phyloP scores from a whole-genome alignment of 2,797 vertebrate genomes.

The Hemitrygon akajei region DNA sequence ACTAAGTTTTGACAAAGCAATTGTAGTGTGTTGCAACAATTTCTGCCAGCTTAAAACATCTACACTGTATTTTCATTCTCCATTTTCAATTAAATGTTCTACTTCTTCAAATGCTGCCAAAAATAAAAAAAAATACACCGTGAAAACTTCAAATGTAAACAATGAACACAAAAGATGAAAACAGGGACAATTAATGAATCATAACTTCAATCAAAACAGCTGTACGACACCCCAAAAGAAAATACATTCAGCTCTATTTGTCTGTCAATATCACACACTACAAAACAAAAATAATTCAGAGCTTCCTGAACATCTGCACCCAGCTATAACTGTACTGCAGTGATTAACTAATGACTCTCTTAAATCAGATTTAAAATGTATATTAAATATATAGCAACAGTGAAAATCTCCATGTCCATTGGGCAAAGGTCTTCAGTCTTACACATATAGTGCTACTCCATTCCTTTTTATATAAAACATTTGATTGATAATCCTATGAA shows the following conservation, averaged over 20 bases:
- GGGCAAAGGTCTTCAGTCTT: background rate
- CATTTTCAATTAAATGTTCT: background rate
- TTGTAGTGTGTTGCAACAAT: background rate
- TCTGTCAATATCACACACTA: background rate
- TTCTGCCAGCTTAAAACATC: background rate
- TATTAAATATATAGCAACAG: background rate
- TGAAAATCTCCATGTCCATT: background rate
- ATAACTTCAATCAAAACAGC: background rate
- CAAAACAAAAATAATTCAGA: background rate
- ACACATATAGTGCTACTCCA: background rate
- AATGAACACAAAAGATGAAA: background rate
- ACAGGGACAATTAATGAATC: background rate
- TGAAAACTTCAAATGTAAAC: constrained; percentile 13
- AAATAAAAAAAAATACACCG: background rate
- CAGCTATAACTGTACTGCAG: too few species aligned
- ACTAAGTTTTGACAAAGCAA: background rate
- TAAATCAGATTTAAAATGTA: background rate
- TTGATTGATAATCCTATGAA: background rate
- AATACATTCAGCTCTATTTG: background rate
- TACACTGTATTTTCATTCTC: background rate
- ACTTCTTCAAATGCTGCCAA: background rate
- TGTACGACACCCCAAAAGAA: background rate
- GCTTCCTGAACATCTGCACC: background rate
- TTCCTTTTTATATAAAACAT: background rate
- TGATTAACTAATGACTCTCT: background rate